These are phyloP conservation scores for Otolemur garnettii DNA, from an alignment of 2,113 vertebrate genomes.

Conservation along the genomic window DNA sequence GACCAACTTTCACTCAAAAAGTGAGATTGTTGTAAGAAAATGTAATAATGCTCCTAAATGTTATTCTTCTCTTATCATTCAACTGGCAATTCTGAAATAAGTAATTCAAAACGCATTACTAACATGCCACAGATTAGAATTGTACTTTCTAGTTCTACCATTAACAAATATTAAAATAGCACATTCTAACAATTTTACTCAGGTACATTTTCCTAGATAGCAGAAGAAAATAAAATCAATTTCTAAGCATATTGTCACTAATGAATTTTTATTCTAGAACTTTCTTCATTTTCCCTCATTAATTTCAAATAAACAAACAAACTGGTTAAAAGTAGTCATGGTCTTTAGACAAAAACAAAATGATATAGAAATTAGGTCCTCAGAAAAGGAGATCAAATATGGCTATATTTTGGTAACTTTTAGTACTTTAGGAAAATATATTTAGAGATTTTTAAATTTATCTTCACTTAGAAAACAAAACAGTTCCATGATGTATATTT, in stretches of 20 bases:
- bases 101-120: background rate
- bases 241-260: background rate
- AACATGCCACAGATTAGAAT: background rate
- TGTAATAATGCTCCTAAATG: background rate
- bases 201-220: background rate
- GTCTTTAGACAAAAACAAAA: background rate
- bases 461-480: constrained; percentile 21
- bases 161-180: background rate
- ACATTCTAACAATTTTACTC: background rate
- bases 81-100: background rate
- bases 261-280: background rate
- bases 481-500: background rate
- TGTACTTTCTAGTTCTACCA: background rate
- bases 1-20: background rate
- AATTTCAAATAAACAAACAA: background rate
- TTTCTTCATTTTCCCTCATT: background rate
- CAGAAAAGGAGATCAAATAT: background rate
- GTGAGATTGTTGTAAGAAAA: background rate
- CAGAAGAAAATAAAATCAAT: background rate
- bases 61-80: background rate
- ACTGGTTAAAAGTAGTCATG: background rate
- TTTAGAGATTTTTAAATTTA: background rate
- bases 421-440: background rate
- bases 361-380: background rate
- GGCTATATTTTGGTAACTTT: background rate